Evolutionary conservation across 2,888 invertebrate genomes (phyloP), one percentile per base, ranked within the genome.

Genomic region (Luffia ferchaultella): DNA sequence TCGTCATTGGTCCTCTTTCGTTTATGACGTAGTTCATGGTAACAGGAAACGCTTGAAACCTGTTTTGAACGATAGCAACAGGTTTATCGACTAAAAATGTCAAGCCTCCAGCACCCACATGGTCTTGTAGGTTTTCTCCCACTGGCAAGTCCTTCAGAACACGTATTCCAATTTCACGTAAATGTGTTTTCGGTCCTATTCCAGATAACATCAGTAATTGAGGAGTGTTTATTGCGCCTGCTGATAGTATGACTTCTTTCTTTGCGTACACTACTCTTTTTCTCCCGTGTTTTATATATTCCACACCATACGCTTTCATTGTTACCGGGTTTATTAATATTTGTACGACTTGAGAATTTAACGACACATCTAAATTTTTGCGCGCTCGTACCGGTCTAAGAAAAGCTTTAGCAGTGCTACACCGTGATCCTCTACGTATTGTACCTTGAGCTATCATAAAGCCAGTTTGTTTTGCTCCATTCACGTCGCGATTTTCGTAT

Each of bases 141-240:
- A 91, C 93, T 0, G 87, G 87, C 44, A 93, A 78, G 71, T 96
- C 90, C 63, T 89, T 89, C 0, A 95, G 60, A 0, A 93, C 88
- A 5, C 87, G 88, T 46, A 96, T 92, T 2, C 91, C 90, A 0
- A 91, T 79, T 45, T 89, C 83, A 54, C 78, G 73, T 12, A 95
- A 76, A 60, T 95, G 93, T 15, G 88, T 76, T 50, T 84, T 80
- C 0, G 93, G 93, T 0, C 93, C 93, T 49, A 95, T 85, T 0
- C 97, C 97, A 0, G 96, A 96, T 1, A 97, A 73, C 95, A 97
- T 95, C 53, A 98, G 76, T 49, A 98, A 76, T 66, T 97, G 97
- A 0, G 97, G 95, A 12, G 92, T 91, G 66, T 97, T 97, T 20
- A 98, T 93, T 0, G 97, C 89, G 0, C 97, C 97, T 0, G 95